Evolutionary conservation across 2,113 vertebrate genomes (phyloP), one percentile per base, ranked within the genome.

Genomic region (Baryphthengus martii): DNA sequence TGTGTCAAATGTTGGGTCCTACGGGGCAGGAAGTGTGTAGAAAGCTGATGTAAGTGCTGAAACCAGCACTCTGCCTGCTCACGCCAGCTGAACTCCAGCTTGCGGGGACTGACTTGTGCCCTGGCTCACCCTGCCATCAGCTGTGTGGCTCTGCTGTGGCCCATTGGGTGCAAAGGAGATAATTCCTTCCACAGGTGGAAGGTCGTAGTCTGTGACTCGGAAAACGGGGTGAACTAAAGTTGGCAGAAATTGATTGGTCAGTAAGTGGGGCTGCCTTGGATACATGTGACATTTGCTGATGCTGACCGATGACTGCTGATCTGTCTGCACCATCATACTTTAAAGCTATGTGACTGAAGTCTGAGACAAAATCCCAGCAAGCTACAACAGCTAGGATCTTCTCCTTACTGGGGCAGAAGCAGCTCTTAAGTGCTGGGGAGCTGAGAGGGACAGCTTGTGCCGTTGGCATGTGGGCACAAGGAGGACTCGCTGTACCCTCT

Each of bases 61-160:
- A 75, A 35, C 6, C 63, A 62, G 40, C 37, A 28, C 0, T 2
- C 35, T 61, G 28, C 10, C 45, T 1, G 0, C 58, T 56, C 17
- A 28, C 2, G 2, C 21, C n/a, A 42, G 47, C 37, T 63, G 66
- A 63, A 67, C 62, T 26, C 37, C 2, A 0, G 10, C 25, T 39
- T 21, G 4, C 31, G 18, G 40, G 11, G 24, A 26, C 56, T 1
- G 2, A 4, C 50, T 45, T 18, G 23, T 40, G 55, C 49, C 59
- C 49, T 19, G 42, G 37, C 26, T 79, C 25, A 17, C 0, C 6
- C n/a, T 79, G 49, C 25, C 21, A 17, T 37, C 8, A 0, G 29
- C 37, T 29, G 8, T 0, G 0, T 17, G 45, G 49, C 45, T 67
- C 63, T 39, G 45, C 31, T 35, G 35, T 24, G 47, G 17, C 52